These are phyloP conservation scores for Melanostoma scalare DNA, from an alignment of 2,888 invertebrate species.

Conservation along the genomic window DNA sequence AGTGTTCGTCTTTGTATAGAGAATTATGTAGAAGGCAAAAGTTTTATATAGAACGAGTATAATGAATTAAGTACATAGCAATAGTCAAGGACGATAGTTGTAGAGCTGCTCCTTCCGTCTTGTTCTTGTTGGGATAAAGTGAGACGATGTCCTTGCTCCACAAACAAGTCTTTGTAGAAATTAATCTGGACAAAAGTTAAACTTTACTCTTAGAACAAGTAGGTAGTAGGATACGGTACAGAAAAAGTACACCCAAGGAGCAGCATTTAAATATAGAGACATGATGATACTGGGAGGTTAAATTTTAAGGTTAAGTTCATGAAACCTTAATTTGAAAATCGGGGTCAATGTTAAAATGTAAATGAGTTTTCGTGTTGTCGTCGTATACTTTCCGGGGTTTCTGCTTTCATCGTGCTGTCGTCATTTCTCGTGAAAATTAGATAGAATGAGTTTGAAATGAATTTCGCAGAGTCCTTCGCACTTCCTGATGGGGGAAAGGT, in stretches of 20 bases:
- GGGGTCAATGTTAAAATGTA: slow-evolving; percentile 72
- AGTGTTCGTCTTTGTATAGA: background rate
- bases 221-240: background rate
- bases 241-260: slow-evolving; percentile 25
- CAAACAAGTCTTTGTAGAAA: slow-evolving; percentile 32
- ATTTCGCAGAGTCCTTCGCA: slow-evolving; percentile 50
- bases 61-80: slow-evolving; percentile 62
- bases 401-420: background rate
- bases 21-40: slow-evolving; percentile 46
- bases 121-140: background rate
- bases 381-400: slow-evolving; percentile 25
- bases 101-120: background rate
- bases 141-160: slow-evolving; percentile 48
- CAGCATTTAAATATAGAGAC: slow-evolving; percentile 20
- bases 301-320: slow-evolving; percentile 60
- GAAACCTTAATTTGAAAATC: slow-evolving; percentile 67
- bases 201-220: slow-evolving; percentile 8
- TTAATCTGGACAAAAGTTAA: slow-evolving; percentile 40
- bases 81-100: slow-evolving; percentile 49
- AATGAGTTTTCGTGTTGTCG: slow-evolving; percentile 63
- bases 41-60: slow-evolving; percentile 38
- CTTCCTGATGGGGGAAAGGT: slow-evolving; percentile 45
- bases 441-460: slow-evolving; percentile 47
- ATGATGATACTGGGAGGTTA: slow-evolving; percentile 12
- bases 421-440: slow-evolving; percentile 1